A percentile compares a stretch with the other conserved stretches of the same genome.
These are phyloP conservation scores for Atherinomorus stipes DNA, from an alignment of 2,113 vertebrate species.

Conservation along the genomic window DNA sequence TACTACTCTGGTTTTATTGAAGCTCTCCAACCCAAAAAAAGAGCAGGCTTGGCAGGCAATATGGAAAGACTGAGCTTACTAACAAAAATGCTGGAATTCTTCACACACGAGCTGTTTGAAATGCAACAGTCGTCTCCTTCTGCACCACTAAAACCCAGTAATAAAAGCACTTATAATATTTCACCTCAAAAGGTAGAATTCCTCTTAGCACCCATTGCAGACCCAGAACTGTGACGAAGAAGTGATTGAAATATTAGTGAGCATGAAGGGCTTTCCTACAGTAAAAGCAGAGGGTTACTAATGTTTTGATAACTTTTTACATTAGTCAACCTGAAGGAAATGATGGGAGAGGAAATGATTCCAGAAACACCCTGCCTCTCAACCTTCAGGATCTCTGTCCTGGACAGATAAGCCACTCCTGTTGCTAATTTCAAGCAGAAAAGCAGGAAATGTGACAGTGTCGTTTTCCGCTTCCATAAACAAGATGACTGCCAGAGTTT, in stretches of 20 bases:
- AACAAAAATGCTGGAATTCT: slow-evolving; percentile 49
- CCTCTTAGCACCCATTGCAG: slow-evolving; percentile 13
- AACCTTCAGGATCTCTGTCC: slow-evolving; percentile 90
- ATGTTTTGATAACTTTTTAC: slow-evolving; percentile 71
- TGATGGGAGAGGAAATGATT: slow-evolving; percentile 91
- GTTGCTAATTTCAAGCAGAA: slow-evolving; percentile 93
- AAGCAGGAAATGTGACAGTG: slow-evolving; percentile 96
- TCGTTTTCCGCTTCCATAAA: slow-evolving; percentile 93
- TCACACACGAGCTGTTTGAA: slow-evolving; percentile 22
- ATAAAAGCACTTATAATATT: slow-evolving; percentile 26
- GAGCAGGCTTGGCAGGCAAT: slow-evolving; percentile 63
- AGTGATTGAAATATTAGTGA: background rate
- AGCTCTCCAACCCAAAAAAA: slow-evolving; percentile 10
- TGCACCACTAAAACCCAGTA: slow-evolving; percentile 5
- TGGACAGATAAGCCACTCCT: slow-evolving; percentile 91
- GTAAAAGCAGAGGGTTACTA: slow-evolving; percentile 5
- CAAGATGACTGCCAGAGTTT: slow-evolving; percentile 75
- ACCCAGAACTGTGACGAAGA: slow-evolving; percentile 13
- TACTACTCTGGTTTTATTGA: slow-evolving; percentile 55
- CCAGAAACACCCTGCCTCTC: slow-evolving; percentile 72
- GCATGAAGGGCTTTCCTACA: slow-evolving; percentile 27
- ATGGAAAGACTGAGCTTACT: slow-evolving; percentile 73
- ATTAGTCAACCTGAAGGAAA: slow-evolving; percentile 87
- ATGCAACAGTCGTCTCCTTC: slow-evolving; percentile 12
- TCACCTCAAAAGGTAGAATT: slow-evolving; percentile 32